A percentile compares a stretch with the other conserved stretches of the same genome.
Evolutionary conservation across 1,140 invertebrate genomes (phyloP).

Genomic region (Venturia canescens): DNA sequence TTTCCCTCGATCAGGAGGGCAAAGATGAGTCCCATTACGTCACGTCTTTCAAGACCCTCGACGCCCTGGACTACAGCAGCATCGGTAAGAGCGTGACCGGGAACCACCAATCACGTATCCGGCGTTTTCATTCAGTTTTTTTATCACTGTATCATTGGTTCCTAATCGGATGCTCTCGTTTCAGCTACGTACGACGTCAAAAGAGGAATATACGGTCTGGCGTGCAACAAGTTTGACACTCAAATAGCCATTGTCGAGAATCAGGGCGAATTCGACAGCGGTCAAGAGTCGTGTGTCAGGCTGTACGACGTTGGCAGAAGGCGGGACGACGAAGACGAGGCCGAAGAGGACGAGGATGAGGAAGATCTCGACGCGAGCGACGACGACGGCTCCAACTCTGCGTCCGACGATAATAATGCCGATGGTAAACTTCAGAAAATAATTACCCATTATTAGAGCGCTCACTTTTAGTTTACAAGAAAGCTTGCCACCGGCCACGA

Average conservation of each 20-base stretch:
- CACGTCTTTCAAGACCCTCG: conserved; percentile 95
- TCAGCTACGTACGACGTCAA: conserved; percentile 93
- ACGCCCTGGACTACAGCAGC: conserved; percentile 94
- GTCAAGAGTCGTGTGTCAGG: conserved; percentile 89
- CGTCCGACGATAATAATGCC: conserved; percentile 77
- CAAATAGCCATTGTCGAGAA: conserved; percentile 92
- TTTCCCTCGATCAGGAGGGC: conserved; percentile 80
- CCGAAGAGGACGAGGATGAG: conserved; percentile 85
- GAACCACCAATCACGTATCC: too few species aligned
- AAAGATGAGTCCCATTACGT: conserved; percentile 84
- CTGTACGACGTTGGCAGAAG: conserved; percentile 88
- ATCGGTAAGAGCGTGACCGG: conserved; percentile 82
- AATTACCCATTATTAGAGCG: too few species aligned
- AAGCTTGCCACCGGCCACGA: too few species aligned
- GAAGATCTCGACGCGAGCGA: conserved; percentile 75
- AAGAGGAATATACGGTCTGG: conserved; percentile 86
- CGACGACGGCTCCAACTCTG: conserved; percentile 76
- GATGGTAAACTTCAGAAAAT: conserved; percentile 70
- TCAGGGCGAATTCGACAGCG: conserved; percentile 84
- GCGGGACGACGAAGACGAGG: conserved; percentile 86
- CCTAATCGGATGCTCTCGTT: conserved; percentile 56
- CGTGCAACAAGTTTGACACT: conserved; percentile 85
- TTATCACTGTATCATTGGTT: conserved; percentile 11
- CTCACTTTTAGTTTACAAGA: too few species aligned
- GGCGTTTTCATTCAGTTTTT: too few species aligned